Base-by-base conservation (phyloP, 2,888 invertebrate genomes). In the Trimorus sp. region DNA sequence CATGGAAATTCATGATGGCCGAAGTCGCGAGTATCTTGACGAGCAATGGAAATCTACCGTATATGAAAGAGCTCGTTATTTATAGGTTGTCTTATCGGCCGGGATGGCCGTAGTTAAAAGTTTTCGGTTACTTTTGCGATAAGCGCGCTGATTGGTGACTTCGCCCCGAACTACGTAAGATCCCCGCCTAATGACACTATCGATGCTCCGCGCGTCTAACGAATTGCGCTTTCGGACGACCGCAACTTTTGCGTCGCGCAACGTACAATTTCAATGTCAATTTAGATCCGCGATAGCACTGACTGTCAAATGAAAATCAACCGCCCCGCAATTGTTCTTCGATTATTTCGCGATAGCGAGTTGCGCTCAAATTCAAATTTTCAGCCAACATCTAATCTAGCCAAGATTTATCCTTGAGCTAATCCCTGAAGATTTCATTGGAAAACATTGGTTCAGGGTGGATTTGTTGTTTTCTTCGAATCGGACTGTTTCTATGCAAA, bases 41-140 rank as follows among this genome's bases (percentile, higher is more conserved):
- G 78, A 76, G 82, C 78, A 83, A 83, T 84, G 80, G 82, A 83
- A 84, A 84, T 82, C 80, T 78, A 82, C 82, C 68, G 75, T 76
- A 77, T 79, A 80, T 77, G 79, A 71, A 76, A 81, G 81, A 74
- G 59, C 70, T 76, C 80, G 78, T 83, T 83, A 84, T 84, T 84
- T 84, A 83, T 83, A 81, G 79, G 76, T 70, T 75, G 83, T 9
- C 84, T 84, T 84, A 84, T 84, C 84, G 81, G 69, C 42, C 48
- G 66, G 76, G 78, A 80, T 76, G 79, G 68, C 70, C 77, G 73
- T 77, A 82, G 79, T 84, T 84, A 82, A 83, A 84, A 84, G 74
- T 84, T 84, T 84, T 83, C 77, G 82, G 81, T 82, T 82, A 83
- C 79, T 83, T 84, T 81, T 49, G 81, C 78, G 84, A 84, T 84